Base-by-base conservation (phyloP, 1,140 invertebrate species). In the Drosophila lacteicornis region DNA sequence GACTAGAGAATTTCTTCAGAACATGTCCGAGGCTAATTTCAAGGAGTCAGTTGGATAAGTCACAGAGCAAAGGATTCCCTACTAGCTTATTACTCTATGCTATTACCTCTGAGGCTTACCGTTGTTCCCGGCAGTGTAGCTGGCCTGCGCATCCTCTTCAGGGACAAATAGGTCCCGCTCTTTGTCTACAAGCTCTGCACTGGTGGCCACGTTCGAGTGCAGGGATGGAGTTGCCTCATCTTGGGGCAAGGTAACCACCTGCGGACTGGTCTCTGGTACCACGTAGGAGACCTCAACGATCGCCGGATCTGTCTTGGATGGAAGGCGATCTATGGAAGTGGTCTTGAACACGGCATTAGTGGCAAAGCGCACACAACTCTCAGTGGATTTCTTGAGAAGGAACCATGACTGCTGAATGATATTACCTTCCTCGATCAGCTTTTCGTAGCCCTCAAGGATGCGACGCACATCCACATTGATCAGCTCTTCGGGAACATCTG, bases 341-440 rank as follows among this genome's bases (percentile, higher is more conserved):
- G 47, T 15, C 46, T 36, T 51, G 27, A 22, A 12, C 3, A 45
- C 12, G 2, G 30, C 55, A 30, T 73, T 67, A 47, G 9, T 46
- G 38, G 22, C 42, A 17, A 67, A 70, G 45, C 66, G 77, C 50
- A 69, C 68, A 71, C 80, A 81, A 40, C 49, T 79, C 30, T 90
- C 80, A 1, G 78, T 78, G 38, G 85, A 56, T 9, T 81, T 80
- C 33, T 73, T 84, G 8, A 88, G 56, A 5, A 81, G 55, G 6
- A 73, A 47, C 85, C 85, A 90, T 2, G 81, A 81, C 4, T 75
- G 67, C 30, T 88, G 84, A 17, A 88, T 46, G 7, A 69, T 55
- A 13, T 62, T 81, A 12, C 62, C 85, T 1, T 88, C 85, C 9
- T 75, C 53, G 33, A 88, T 84, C 8, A 84, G 69, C 45, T 69